These are phyloP conservation scores for Hirundichthys speculiger DNA, from an alignment of 2,113 vertebrate genomes.

Conservation along the genomic window DNA sequence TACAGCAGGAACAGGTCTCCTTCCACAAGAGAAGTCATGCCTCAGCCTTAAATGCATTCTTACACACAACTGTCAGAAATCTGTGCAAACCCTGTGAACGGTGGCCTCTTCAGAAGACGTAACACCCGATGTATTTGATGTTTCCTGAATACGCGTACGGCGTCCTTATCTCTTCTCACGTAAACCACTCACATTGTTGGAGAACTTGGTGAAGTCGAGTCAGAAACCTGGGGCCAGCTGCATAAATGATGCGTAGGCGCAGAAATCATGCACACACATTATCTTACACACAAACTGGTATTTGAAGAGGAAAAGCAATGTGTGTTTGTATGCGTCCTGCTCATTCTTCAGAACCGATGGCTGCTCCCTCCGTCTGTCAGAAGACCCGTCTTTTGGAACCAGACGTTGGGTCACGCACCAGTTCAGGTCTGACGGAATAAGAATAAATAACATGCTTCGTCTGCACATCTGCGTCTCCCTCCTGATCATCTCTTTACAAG, in stretches of 20 bases:
- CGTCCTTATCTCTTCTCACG: constrained; percentile 44
- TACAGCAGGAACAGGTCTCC: constrained; percentile 67
- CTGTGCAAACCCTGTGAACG: constrained; percentile 59
- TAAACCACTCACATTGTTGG: constrained; percentile 76
- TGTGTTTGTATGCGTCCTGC: too few relatives aligned
- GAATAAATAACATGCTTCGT: too few relatives aligned
- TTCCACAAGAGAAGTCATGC: constrained; percentile 71
- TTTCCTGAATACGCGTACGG: constrained; percentile 30
- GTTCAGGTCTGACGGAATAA: too few relatives aligned
- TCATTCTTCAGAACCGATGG: too few relatives aligned
- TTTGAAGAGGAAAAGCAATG: too few relatives aligned
- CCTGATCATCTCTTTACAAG: too few relatives aligned
- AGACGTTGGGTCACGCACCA: too few relatives aligned
- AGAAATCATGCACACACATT: not conserved
- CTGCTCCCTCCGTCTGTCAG: too few relatives aligned
- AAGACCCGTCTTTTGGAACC: too few relatives aligned
- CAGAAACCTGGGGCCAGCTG: constrained; percentile 30
- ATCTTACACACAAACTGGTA: not conserved
- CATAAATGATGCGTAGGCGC: not conserved
- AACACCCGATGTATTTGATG: constrained; percentile 54
- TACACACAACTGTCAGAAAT: constrained; percentile 37
- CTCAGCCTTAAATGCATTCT: constrained; percentile 78
- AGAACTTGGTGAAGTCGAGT: constrained; percentile 35
- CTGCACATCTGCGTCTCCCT: too few relatives aligned
- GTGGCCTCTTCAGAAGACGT: constrained; percentile 56